Evolutionary conservation across 2,888 invertebrate species (phyloP), one percentile per base, ranked within the genome.

Genomic region (Ennomos quercinarius): DNA sequence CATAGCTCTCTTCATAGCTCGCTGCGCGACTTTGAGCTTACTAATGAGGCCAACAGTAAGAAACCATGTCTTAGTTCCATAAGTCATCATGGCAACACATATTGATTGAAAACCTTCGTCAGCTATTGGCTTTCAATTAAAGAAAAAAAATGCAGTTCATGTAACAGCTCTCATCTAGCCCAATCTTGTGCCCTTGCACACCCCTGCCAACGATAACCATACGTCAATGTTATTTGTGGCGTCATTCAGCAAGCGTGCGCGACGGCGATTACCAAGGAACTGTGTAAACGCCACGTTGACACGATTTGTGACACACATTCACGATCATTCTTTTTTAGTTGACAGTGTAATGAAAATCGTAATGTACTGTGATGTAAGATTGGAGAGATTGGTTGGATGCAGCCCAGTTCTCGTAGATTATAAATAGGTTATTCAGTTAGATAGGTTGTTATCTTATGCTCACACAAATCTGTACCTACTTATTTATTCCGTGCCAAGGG

Each of bases 191-290:
- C 68, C 67, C 36, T 38, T 67, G 63, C 67, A 62, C 10, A 34
- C 10, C 34, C 38, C 43, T 63, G 66, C 12, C 48, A 70, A 80
- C 85, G 9, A 45, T 45, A 84, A 89, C 77, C 87, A 80, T 89
- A 84, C 80, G 86, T 89, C 89, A 89, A 81, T 78, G 87, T 89
- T 86, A 89, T 89, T 89, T 89, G 88, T 87, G 78, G 80, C 76
- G 86, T 87, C 87, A 86, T 86, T 87, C 81, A 76, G 77, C 74
- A 78, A 81, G 81, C 84, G 85, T 81, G 81, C 81, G 75, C 78
- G 73, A 77, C 76, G 75, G 72, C 84, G 89, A 87, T 87, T 86
- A 87, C 86, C 78, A 77, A 84, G 82, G 78, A 80, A 78, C 81
- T 81, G 81, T 81, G 85, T 75, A 80, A 77, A 79, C 76, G 78